Percentiles rank a stretch among this genome's conserved stretches.
Evolutionary conservation across 2,888 invertebrate genomes (phyloP).

Genomic region (Amblyjoppa fuscipennis): DNA sequence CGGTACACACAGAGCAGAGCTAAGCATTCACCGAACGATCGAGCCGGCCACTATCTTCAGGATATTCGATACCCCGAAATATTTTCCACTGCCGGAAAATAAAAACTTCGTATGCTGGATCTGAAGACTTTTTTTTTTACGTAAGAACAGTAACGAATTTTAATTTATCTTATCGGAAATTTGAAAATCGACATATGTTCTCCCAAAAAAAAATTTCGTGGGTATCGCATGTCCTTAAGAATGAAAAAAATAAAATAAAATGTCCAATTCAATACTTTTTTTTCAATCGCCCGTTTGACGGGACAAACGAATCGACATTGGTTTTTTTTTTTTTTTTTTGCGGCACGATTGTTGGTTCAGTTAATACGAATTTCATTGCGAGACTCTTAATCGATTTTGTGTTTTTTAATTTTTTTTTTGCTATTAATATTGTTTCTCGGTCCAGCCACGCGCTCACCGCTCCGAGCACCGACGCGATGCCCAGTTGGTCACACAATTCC

Average conservation of each 20-base stretch:
- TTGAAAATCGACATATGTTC: too few species aligned
- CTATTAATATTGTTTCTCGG: slow-evolving; percentile 84
- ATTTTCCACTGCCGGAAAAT: not conserved
- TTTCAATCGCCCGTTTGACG: not conserved
- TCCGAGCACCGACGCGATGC: slow-evolving; percentile 73
- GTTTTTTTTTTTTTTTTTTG: slow-evolving; percentile 32
- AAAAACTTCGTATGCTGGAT: not conserved
- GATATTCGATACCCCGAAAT: not conserved
- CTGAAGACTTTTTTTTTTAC: not conserved
- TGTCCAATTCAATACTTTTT: not conserved
- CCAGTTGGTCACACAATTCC: slow-evolving; percentile 18
- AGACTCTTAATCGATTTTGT: slow-evolving; percentile 60
- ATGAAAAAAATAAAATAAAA: slow-evolving; percentile 5
- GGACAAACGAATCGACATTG: not conserved
- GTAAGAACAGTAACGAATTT: not conserved
- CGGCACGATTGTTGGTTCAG: slow-evolving; percentile 64
- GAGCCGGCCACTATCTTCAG: slow-evolving; percentile 71
- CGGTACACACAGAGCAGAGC: slow-evolving; percentile 82
- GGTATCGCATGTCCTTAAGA: not conserved
- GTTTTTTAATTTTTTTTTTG: slow-evolving; percentile 29
- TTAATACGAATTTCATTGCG: slow-evolving; percentile 66
- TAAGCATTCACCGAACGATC: slow-evolving; percentile 82
- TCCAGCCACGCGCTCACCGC: slow-evolving; percentile 84
- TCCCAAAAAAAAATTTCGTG: not conserved
- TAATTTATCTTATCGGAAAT: too few species aligned